These are phyloP conservation scores for Drosophila cardini DNA, from an alignment of 1,140 invertebrate genomes.

Conservation along the genomic window DNA sequence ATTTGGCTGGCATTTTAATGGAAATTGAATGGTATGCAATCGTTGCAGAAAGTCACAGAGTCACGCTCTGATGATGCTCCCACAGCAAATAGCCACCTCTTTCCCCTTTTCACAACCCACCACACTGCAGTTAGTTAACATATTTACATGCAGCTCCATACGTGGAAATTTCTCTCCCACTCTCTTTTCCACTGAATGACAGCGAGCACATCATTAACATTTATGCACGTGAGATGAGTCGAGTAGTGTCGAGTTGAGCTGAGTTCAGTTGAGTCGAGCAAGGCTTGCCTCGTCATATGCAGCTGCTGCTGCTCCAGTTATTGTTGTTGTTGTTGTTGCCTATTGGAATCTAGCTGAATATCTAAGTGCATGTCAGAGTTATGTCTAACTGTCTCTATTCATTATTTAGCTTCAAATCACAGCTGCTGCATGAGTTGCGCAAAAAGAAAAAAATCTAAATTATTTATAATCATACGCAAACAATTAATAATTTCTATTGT, in stretches of 20 bases:
- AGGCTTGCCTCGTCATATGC: constrained; percentile 65
- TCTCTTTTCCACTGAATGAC: constrained; percentile 14
- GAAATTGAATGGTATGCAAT: constrained; percentile 69
- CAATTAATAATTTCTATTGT: not conserved
- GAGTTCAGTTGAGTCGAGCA: no score
- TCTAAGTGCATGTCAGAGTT: constrained; percentile 30
- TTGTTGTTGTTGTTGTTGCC: constrained; percentile 12
- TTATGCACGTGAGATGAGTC: constrained; percentile 64
- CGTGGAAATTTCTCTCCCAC: not conserved
- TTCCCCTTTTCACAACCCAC: not conserved
- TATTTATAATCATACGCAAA: constrained; percentile 2
- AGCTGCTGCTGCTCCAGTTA: constrained; percentile 50
- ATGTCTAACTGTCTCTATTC: constrained; percentile 14
- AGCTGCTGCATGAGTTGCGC: constrained; percentile 7
- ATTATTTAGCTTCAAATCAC: constrained; percentile 27
- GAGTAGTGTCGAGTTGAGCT: no score
- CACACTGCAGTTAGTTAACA: constrained; percentile 51
- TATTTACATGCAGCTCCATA: constrained; percentile 49
- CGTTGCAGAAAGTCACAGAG: constrained; percentile 65
- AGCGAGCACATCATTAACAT: constrained; percentile 72
- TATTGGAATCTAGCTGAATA: constrained; percentile 22
- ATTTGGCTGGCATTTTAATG: constrained; percentile 67
- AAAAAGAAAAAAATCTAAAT: constrained; percentile 8
- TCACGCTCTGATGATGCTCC: constrained; percentile 47
- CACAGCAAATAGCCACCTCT: not conserved